Evolutionary conservation across 2,888 invertebrate genomes (phyloP).

Genomic region (Synanthedon formicaeformis): DNA sequence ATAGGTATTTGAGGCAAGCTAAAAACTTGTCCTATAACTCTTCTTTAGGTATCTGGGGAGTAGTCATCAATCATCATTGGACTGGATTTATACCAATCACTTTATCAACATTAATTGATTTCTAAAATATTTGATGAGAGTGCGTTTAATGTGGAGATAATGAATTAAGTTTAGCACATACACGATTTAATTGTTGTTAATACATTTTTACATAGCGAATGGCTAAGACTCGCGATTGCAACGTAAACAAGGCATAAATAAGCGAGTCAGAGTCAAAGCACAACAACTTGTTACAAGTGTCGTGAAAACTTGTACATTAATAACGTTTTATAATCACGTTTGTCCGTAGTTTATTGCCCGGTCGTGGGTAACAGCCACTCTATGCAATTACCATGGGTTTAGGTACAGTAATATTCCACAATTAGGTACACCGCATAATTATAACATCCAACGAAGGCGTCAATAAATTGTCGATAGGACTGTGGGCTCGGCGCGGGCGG

Average conservation of each 20-base stretch:
- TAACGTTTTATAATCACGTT: background rate
- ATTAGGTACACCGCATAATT: constrained; percentile 17
- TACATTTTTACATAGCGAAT: no score
- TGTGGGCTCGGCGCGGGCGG: constrained; percentile 14
- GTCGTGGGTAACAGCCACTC: constrained; percentile 3
- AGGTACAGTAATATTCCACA: constrained; percentile 7
- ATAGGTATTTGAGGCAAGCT: no score
- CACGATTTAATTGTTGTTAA: no score
- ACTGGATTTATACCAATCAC: no score
- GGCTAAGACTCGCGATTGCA: background rate
- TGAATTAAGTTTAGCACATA: no score
- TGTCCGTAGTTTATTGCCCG: background rate
- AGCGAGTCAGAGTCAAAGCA: background rate
- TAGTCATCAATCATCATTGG: no score
- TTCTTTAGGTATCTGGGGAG: no score
- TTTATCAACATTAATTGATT: no score
- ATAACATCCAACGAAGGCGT: constrained; percentile 21
- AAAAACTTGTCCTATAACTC: no score
- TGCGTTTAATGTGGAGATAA: no score
- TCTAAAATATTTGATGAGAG: no score
- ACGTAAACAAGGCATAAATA: background rate
- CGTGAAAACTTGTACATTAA: background rate
- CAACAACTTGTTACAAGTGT: background rate
- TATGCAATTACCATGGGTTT: constrained; percentile 2
- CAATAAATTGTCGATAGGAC: constrained; percentile 23